phyloP scores from a whole-genome alignment of 2,888 invertebrate genomes.

The Salticus scenicus region DNA sequence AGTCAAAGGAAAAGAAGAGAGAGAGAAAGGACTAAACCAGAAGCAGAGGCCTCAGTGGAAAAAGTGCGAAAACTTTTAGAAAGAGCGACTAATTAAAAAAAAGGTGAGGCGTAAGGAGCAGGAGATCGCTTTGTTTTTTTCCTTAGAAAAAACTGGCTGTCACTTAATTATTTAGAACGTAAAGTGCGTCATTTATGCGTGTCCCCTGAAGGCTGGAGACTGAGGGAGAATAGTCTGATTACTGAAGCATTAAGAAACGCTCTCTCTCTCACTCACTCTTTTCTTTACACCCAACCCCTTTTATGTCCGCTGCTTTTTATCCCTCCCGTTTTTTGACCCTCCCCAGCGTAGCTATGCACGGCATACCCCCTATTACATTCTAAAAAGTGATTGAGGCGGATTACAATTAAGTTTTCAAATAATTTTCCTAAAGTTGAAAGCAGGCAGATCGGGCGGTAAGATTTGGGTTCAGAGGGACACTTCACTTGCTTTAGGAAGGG shows the following conservation, averaged over 20 bases:
- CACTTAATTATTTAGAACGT: slow-evolving; percentile 71
- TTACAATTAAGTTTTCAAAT: no score
- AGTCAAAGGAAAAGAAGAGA: slow-evolving; percentile 45
- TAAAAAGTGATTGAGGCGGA: no score
- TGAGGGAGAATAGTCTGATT: slow-evolving; percentile 70
- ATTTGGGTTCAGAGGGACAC: no score
- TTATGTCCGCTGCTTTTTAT: slow-evolving; percentile 63
- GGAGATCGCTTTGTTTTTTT: slow-evolving; percentile 70
- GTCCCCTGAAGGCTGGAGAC: slow-evolving; percentile 67
- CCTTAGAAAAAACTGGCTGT: slow-evolving; percentile 67
- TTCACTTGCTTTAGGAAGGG: no score
- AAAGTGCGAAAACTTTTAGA: slow-evolving; percentile 70
- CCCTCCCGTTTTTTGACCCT: slow-evolving; percentile 67
- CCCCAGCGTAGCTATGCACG: slow-evolving; percentile 63
- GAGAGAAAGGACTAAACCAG: slow-evolving; percentile 51
- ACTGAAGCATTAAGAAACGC: slow-evolving; percentile 71
- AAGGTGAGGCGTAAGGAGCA: slow-evolving; percentile 60
- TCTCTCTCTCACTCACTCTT: slow-evolving; percentile 45
- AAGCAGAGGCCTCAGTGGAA: slow-evolving; percentile 63
- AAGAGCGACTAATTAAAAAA: slow-evolving; percentile 70
- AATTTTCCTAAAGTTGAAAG: no score
- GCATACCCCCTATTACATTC: slow-evolving; percentile 31
- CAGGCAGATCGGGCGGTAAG: no score
- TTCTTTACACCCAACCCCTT: slow-evolving; percentile 55
- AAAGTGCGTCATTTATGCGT: slow-evolving; percentile 70